Percentiles rank a stretch among this genome's conserved stretches.
Conservation (phyloP, 2,797 vertebrate species). For the Ispidina lecontei region DNA sequence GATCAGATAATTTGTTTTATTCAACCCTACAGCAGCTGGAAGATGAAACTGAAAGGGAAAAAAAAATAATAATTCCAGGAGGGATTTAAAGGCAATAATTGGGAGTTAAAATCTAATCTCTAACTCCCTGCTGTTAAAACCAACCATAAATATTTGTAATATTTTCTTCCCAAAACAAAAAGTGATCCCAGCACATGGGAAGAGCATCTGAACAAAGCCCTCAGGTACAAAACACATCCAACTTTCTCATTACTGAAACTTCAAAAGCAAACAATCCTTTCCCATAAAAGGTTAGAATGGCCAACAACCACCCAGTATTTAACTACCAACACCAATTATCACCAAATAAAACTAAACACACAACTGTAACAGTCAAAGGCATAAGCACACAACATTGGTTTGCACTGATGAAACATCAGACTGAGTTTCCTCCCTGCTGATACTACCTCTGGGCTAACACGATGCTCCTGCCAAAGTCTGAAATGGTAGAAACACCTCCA, state of each 20-base stretch:
- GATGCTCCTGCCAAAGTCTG: neutral
- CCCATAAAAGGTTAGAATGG: neutral
- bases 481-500: neutral
- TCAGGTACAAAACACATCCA: neutral
- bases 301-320: neutral
- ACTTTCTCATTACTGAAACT: slow-evolving; percentile 15
- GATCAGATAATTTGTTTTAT: slow-evolving; percentile 32
- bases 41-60: neutral
- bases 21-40: neutral
- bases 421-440: neutral
- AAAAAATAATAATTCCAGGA: slow-evolving; percentile 10
- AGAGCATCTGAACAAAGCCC: neutral
- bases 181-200: neutral
- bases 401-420: neutral
- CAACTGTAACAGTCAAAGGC: neutral
- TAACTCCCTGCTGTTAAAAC: slow-evolving; percentile 15
- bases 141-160: neutral
- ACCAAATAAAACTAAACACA: slow-evolving; percentile 43
- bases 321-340: slow-evolving; percentile 23
- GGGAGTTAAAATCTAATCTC: slow-evolving; percentile 17
- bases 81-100: neutral
- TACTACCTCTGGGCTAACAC: neutral
- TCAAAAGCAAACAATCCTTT: slow-evolving; percentile 29
- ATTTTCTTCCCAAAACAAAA: neutral
- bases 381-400: neutral